These are phyloP conservation scores for Pachyuromys duprasi DNA, from an alignment of 2,797 vertebrate species.

Conservation along the genomic window DNA sequence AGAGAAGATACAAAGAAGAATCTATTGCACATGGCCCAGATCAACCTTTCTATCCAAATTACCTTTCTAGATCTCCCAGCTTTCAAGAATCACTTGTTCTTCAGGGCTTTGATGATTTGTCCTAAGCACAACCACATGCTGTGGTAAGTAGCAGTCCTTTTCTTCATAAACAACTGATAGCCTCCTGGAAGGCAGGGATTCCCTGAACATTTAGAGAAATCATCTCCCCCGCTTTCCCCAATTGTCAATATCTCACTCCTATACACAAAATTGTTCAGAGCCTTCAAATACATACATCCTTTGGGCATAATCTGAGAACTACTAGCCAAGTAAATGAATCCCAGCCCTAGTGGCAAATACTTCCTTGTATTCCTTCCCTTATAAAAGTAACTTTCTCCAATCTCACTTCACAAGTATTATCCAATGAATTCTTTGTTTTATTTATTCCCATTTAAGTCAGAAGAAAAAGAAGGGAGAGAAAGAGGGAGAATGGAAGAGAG, in stretches of 20 bases:
- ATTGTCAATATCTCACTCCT: background rate
- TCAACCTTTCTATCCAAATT: background rate
- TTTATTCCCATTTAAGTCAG: constrained; percentile 49
- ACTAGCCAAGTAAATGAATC: constrained; percentile 67
- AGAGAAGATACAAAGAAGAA: background rate
- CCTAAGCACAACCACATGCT: background rate
- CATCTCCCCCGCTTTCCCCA: background rate
- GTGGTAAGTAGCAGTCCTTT: background rate
- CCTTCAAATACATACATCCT: constrained; percentile 9
- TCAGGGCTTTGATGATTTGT: background rate
- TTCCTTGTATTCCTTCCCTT: constrained; percentile 60
- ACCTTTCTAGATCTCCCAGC: background rate
- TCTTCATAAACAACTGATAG: background rate
- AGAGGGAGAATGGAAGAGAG: no score
- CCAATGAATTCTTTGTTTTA: constrained; percentile 64
- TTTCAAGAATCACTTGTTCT: background rate
- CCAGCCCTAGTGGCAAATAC: constrained; percentile 59
- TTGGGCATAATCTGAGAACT: constrained; percentile 62
- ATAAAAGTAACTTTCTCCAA: constrained; percentile 57
- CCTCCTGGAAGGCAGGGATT: background rate
- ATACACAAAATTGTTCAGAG: background rate
- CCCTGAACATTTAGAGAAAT: constrained; percentile 19
- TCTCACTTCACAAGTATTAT: constrained; percentile 47
- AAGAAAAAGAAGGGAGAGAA: background rate
- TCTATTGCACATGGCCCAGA: background rate